Evolutionary conservation across 2,797 vertebrate species (phyloP).

Genomic region (Myiotriccus ornatus): DNA sequence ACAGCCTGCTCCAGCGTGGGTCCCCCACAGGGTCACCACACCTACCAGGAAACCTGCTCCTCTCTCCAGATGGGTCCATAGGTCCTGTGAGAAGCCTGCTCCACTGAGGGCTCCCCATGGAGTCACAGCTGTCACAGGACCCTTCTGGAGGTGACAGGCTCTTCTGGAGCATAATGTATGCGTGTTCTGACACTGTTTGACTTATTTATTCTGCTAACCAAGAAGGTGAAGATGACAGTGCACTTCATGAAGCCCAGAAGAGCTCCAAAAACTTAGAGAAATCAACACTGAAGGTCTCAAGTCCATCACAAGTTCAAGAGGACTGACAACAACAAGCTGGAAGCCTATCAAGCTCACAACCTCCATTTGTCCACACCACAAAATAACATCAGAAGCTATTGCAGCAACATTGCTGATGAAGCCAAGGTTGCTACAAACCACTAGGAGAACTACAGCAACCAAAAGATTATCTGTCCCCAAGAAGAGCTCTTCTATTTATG

Average conservation of each 20-base stretch:
- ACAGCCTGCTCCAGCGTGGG: not conserved
- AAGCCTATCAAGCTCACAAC: not conserved
- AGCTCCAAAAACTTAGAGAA: not conserved
- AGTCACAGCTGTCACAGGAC: not conserved
- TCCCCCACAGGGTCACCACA: not conserved
- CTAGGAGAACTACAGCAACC: not conserved
- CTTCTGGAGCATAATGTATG: rapidly evolving
- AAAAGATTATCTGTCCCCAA: not conserved
- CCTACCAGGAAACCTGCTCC: not conserved
- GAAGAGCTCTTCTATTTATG: not conserved
- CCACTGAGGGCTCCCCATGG: no score
- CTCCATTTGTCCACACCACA: not conserved
- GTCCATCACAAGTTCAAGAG: not conserved
- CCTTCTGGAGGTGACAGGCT: rapidly evolving
- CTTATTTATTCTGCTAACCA: not conserved
- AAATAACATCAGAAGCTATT: not conserved
- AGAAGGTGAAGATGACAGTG: not conserved
- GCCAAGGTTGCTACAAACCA: not conserved
- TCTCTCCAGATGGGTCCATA: not conserved
- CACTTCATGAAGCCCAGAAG: not conserved
- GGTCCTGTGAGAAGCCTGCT: not conserved
- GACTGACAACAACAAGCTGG: not conserved
- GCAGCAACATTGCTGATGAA: rapidly evolving
- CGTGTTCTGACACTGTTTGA: not conserved
- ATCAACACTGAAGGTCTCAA: not conserved